Conservation (phyloP, 1,140 invertebrate genomes). For the Caenorhabditis elegans region WBcel235 BX284605.5:8551501-8552000, state of each 20-base stretch:
- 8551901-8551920: background rate
- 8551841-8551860: background rate
- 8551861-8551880: background rate
- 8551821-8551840: background rate
- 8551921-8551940: background rate
- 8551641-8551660: background rate
- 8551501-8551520: too few species aligned
- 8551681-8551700: background rate
- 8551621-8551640: background rate
- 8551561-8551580: background rate
- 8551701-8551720: background rate
- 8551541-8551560: too few species aligned
- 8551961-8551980: background rate
- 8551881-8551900: background rate
- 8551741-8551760: background rate
- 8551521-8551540: too few species aligned
- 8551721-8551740: background rate
- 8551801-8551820: background rate
- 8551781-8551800: background rate
- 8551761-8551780: background rate
- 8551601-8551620: background rate
- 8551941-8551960: background rate
- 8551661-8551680: background rate
- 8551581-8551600: constrained; percentile 26
- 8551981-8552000: background rate